Conservation (phyloP, 2,113 vertebrate genomes). For the Xiphophorus hellerii region DNA sequence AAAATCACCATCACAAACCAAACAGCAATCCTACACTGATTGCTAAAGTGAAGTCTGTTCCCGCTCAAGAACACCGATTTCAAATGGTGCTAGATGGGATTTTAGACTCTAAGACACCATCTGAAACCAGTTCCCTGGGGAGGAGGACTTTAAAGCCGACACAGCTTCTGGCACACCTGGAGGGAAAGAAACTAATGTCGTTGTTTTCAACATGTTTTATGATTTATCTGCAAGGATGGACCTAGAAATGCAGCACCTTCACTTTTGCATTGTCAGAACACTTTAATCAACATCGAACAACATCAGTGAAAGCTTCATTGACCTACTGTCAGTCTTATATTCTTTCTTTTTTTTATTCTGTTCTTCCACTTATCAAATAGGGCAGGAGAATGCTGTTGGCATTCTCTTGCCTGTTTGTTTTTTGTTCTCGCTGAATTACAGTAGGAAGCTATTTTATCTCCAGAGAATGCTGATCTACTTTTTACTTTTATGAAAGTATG, state of each 20-base stretch:
- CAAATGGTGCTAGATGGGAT: slow-evolving; percentile 98
- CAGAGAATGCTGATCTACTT: not conserved
- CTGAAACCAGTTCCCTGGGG: slow-evolving; percentile 98
- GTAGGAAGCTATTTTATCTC: not conserved
- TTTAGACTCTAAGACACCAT: slow-evolving; percentile 97
- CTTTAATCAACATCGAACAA: no score
- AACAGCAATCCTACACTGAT: not conserved
- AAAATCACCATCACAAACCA: not conserved
- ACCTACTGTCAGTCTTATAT: not conserved
- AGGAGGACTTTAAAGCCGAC: slow-evolving; percentile 70
- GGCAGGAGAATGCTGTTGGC: no score
- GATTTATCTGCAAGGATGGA: not conserved
- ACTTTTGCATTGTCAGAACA: no score
- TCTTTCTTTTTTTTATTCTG: no score
- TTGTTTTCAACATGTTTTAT: slow-evolving; percentile 2
- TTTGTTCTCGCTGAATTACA: not conserved
- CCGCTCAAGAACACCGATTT: slow-evolving; percentile 99
- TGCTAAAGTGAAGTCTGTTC: slow-evolving; percentile 81
- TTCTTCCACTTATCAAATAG: no score
- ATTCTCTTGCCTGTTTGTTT: not conserved
- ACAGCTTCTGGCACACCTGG: slow-evolving; percentile 19
- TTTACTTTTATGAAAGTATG: not conserved
- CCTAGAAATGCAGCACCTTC: no score
- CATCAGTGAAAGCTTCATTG: not conserved
- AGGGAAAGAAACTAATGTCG: not conserved